Conservation (phyloP, 2,888 invertebrate species). For the Girardia tigrina region DNA sequence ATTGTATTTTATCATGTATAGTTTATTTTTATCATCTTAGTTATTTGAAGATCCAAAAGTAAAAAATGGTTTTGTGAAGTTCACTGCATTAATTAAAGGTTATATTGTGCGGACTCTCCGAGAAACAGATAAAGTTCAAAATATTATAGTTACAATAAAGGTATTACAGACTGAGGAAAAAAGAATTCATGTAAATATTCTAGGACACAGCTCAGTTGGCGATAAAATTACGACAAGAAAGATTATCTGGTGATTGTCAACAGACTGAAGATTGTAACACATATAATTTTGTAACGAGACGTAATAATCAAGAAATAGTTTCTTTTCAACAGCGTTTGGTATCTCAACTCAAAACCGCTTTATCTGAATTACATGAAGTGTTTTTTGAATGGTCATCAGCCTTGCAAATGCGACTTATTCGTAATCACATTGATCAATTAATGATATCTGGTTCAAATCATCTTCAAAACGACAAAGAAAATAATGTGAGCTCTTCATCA, state of each 20-base stretch:
- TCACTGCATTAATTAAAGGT: background rate
- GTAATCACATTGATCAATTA: constrained; percentile 9
- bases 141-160: background rate
- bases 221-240: constrained; percentile 16
- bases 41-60: background rate
- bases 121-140: background rate
- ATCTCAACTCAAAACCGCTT: background rate
- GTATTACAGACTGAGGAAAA: no score
- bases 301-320: background rate
- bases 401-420: background rate
- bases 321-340: background rate
- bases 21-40: background rate
- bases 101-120: constrained; percentile 8
- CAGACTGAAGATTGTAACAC: background rate
- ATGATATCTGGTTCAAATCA: background rate
- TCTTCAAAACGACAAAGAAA: background rate
- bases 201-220: constrained; percentile 5
- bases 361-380: background rate
- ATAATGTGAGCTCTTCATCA: background rate
- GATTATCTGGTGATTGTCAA: background rate
- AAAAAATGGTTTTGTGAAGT: constrained; percentile 1
- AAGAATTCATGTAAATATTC: no score
- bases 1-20: no score
- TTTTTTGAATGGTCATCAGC: background rate
- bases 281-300: background rate